Base-by-base conservation (phyloP, 92 coral and sea anemone genomes). In the Parazoanthus atlanticus region DNA sequence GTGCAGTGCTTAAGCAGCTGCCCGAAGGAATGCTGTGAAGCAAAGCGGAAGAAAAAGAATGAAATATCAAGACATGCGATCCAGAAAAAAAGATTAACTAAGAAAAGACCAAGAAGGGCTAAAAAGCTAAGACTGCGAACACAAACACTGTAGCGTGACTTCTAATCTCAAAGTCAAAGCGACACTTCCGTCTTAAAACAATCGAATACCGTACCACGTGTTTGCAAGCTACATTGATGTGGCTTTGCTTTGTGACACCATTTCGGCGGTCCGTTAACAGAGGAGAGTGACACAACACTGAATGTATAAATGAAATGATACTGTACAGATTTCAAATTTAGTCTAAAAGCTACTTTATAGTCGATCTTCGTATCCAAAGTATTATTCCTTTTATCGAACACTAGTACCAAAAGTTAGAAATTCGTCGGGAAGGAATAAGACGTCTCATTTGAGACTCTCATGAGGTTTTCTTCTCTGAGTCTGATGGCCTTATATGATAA, bases 1-100 rank as follows among this genome's bases (percentile, higher is more conserved):
- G 87, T 43, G 87, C 87, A 84, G 11, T 84, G 87, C 87, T 71
- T 78, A 29, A 41, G 66, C 40, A 69, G 6, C 26, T 84, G 87
- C 43, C 78, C 87, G 6, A 70, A 70, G 69, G 67, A 30, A 71
- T 84, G 87, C 16, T 84, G 87, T 52, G 87, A 65, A 32, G 79
- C 30, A 33, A 84, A 71, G 38, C 78, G 87, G 38, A 84, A 47
- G 61, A 84, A 84, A 41, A 84, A 84, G 16, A 47, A 64, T 28
- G 87, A 84, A 46, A 84, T 84, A 28, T 70, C 87, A 19, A 84
- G 76, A 70, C 31, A 67, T 72, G 78, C 29, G n/a, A 31, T 17
- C 74, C 58, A 16, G 41, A 84, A 84, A 84, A 71, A 52, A 71
- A 16, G 40, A 70, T 43, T 40, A 31, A 15, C 13, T 46, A 70